These are phyloP conservation scores for Stenotaenia linearis DNA, from an alignment of 2,888 invertebrate species.

Conservation along the genomic window DNA sequence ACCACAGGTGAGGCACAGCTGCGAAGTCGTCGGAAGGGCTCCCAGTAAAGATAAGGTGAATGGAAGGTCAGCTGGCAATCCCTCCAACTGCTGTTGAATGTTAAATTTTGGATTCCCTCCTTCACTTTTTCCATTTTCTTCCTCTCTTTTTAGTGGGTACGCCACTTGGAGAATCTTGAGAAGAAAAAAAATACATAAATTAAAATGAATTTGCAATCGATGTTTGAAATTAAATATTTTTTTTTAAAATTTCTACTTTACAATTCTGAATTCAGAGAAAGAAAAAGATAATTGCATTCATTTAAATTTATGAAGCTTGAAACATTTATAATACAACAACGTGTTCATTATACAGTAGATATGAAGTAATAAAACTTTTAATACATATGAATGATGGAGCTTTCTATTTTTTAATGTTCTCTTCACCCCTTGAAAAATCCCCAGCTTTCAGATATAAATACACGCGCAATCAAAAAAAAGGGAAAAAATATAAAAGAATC, in stretches of 20 bases:
- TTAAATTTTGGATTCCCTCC: neutral
- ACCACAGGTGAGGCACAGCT: conserved; percentile 32
- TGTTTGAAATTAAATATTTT: too few relatives aligned
- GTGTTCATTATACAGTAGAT: conserved; percentile 4
- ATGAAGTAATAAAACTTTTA: conserved; percentile 1
- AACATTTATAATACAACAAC: conserved; percentile 1
- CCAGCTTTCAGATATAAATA: neutral
- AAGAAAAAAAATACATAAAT: neutral
- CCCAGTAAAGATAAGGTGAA: conserved; percentile 30
- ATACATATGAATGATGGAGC: conserved; percentile 9
- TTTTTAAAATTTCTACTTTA: too few relatives aligned
- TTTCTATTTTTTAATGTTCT: conserved; percentile 4
- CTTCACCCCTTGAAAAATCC: neutral
- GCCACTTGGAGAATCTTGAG: conserved; percentile 26
- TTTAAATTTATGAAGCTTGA: neutral
- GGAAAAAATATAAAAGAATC: neutral
- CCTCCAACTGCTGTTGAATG: conserved; percentile 24
- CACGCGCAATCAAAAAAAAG: neutral
- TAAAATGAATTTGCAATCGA: neutral
- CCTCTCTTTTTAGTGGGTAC: neutral
- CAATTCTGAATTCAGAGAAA: too few relatives aligned
- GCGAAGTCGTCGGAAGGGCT: conserved; percentile 29
- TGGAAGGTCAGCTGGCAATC: conserved; percentile 13
- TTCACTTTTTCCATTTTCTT: neutral
- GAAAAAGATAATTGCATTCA: neutral